Conservation (phyloP, 1,140 invertebrate genomes). For the Hyposmocoma kahamanoa region DNA sequence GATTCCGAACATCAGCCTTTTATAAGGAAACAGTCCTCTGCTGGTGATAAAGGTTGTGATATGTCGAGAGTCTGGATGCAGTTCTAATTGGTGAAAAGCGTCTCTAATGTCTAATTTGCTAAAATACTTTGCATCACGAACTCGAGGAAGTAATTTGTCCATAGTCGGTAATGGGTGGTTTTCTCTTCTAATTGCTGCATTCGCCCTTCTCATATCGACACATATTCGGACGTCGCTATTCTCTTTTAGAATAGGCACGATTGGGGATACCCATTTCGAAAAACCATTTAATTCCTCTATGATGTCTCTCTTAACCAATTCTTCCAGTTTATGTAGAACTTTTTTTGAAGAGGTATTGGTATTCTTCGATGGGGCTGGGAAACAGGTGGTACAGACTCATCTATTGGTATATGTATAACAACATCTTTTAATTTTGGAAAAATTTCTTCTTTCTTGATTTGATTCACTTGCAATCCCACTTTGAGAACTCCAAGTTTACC, state of each 20-base stretch:
- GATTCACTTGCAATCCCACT: constrained; percentile 22
- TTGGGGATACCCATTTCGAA: constrained; percentile 44
- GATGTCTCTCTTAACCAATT: constrained; percentile 28
- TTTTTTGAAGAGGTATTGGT: constrained; percentile 33
- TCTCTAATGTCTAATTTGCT: constrained; percentile 34
- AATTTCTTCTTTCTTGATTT: constrained; percentile 8
- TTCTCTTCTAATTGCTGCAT: constrained; percentile 38
- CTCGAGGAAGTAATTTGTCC: constrained; percentile 29
- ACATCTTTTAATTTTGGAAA: constrained; percentile 45
- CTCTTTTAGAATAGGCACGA: constrained; percentile 38
- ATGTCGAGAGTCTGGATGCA: constrained; percentile 17
- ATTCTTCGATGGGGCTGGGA: constrained; percentile 37
- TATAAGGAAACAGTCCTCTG: constrained; percentile 23
- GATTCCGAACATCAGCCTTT: constrained; percentile 27
- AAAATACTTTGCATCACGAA: constrained; percentile 28
- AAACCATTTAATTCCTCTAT: constrained; percentile 44
- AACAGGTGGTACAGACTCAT: constrained; percentile 28
- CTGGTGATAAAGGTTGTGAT: constrained; percentile 22
- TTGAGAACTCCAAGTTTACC: constrained; percentile 22
- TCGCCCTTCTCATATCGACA: constrained; percentile 45
- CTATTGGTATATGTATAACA: constrained; percentile 30
- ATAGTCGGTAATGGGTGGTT: constrained; percentile 43
- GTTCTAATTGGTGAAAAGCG: constrained; percentile 27
- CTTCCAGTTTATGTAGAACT: constrained; percentile 28
- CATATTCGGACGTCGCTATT: constrained; percentile 39